Evolutionary conservation across 1,140 invertebrate species (phyloP).

Genomic region (Diachasmimorpha longicaudata): DNA sequence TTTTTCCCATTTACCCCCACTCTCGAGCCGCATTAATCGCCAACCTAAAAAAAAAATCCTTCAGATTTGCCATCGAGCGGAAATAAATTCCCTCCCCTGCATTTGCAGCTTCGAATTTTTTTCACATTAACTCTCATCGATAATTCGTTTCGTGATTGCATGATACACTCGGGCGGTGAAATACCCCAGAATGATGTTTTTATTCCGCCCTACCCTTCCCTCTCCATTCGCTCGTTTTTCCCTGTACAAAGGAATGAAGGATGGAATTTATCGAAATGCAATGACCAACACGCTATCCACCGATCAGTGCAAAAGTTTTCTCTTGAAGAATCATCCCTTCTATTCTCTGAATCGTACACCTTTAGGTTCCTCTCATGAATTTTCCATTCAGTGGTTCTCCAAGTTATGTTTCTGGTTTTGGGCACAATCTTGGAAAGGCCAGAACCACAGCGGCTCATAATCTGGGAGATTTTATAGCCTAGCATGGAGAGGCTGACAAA

Average conservation of each 20-base stretch:
- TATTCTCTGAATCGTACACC: neutral
- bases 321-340: neutral
- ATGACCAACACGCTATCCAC: constrained; percentile 33
- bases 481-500: neutral
- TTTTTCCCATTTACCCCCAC: constrained; percentile 4
- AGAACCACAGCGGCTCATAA: constrained; percentile 13
- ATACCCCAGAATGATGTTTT: neutral
- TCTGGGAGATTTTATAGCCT: constrained; percentile 5
- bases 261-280: constrained; percentile 25
- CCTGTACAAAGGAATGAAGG: neutral
- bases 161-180: neutral
- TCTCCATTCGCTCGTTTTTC: neutral
- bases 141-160: constrained; percentile 12
- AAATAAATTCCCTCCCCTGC: neutral
- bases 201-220: neutral
- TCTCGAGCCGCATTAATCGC: constrained; percentile 28
- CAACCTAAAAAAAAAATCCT: constrained; percentile 24
- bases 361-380: constrained; percentile 43
- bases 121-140: neutral
- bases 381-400: constrained; percentile 48
- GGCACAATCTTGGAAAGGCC: neutral
- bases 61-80: neutral
- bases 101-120: neutral
- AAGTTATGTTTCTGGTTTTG: constrained; percentile 35
- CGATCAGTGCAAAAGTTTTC: constrained; percentile 26